Evolutionary conservation across 2,888 invertebrate species (phyloP), one percentile per base, ranked within the genome.

Genomic region (Scrobipalpa costella): DNA sequence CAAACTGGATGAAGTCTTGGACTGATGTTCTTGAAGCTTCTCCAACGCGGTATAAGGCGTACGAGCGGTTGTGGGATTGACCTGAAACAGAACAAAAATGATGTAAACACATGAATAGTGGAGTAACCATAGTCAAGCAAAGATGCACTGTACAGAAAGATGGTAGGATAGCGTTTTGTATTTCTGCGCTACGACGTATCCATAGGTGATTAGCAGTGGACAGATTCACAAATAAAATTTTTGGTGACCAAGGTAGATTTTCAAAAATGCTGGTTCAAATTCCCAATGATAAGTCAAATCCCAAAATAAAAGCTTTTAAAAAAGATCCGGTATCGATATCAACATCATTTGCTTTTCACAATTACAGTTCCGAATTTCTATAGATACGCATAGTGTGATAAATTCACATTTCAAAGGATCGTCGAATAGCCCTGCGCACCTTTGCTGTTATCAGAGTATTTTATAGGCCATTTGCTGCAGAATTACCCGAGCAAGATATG

Each of bases 1-100:
- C 97, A 34, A 94, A 95, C 83, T 98, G 97, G 0, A 96, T 94
- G 85, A 98, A 98, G 70, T 93, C 92, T 73, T 95, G 95, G n/a
- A 98, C 93, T 0, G 96, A 95, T 17, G 93, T 85, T 36, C 94
- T 94, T 1, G 97, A 95, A 59, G 93, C 92, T 69, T 95, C 93
- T 0, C 96, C 97, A 65, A 96, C 88, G 52, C 94, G 93, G 92
- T 97, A 98, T 59, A 98, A 92, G 13, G 92, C 92, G 90, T 96
- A 97, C 60, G 94, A 93, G 66, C 93, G 90, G 82, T 96, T 95
- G 89, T 98, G 98, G 36, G 96, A 96, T 79, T 97, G 95, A 73
- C 98, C 98, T 98, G 93, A 8, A 90, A 90, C 90, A 90, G 7
- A 36, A 3, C 50, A 61, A 7, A 21, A n/a, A n/a, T n/a, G n/a